Evolutionary conservation across 2,888 invertebrate species (phyloP).

Genomic region (Rhorus exstirpatorius): DNA sequence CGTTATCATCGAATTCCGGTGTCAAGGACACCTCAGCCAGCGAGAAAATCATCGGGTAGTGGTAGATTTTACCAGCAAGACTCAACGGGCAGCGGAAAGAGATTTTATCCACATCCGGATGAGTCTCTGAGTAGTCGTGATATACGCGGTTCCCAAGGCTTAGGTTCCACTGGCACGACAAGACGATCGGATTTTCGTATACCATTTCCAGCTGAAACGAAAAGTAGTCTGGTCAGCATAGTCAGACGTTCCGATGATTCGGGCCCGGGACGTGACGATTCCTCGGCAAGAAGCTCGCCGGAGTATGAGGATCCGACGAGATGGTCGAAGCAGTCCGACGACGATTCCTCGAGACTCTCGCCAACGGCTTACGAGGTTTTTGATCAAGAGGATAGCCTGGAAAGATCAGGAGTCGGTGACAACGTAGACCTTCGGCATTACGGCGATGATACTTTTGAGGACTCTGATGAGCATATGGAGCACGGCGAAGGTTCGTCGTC

Average conservation of each 20-base stretch:
- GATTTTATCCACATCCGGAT: constrained; percentile 37
- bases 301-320: constrained; percentile 70
- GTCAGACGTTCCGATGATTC: constrained; percentile 61
- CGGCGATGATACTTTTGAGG: constrained; percentile 67
- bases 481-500: constrained; percentile 50
- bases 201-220: constrained; percentile 55
- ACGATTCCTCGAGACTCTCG: constrained; percentile 71
- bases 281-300: constrained; percentile 65
- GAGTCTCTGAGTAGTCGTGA: constrained; percentile 47
- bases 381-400: constrained; percentile 72
- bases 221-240: constrained; percentile 40
- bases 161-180: not conserved
- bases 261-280: constrained; percentile 47
- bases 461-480: constrained; percentile 64
- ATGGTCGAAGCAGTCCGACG: constrained; percentile 70
- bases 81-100: constrained; percentile 28
- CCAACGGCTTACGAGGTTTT: constrained; percentile 73
- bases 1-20: constrained; percentile 67
- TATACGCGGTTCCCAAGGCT: constrained; percentile 36
- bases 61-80: constrained; percentile 65
- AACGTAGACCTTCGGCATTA: constrained; percentile 23
- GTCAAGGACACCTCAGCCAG: constrained; percentile 80
- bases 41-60: constrained; percentile 68
- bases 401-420: constrained; percentile 58
- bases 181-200: constrained; percentile 63